These are phyloP conservation scores for Melanaphis sacchari DNA, from an alignment of 1,140 invertebrate genomes.

Conservation along the genomic window DNA sequence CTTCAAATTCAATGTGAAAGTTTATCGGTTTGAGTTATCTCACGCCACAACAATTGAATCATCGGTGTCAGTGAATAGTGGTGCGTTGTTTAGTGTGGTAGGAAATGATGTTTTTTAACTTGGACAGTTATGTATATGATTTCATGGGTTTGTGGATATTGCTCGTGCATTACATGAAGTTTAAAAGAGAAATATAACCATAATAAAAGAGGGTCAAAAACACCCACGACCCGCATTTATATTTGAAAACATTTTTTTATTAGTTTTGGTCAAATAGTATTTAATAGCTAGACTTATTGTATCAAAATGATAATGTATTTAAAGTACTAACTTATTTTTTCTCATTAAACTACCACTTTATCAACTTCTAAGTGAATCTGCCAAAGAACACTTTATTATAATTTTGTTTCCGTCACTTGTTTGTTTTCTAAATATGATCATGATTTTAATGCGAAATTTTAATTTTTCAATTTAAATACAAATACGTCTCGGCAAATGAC, in stretches of 20 bases:
- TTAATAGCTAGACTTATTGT: background rate
- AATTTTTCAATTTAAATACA: background rate
- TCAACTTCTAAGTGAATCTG: background rate
- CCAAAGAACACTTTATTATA: background rate
- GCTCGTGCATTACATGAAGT: background rate
- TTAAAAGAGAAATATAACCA: background rate
- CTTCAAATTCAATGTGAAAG: constrained; percentile 25
- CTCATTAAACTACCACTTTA: background rate
- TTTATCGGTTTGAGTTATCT: constrained; percentile 27
- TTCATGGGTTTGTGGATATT: background rate
- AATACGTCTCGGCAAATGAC: too few relatives aligned
- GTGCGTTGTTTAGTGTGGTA: background rate
- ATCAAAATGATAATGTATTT: background rate
- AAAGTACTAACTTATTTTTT: background rate
- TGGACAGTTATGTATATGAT: background rate
- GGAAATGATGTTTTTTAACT: background rate
- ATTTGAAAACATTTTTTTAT: background rate
- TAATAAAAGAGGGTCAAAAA: constrained; percentile 6
- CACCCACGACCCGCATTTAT: background rate
- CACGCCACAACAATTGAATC: constrained; percentile 15
- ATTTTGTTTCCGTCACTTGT: background rate
- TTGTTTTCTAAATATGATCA: background rate
- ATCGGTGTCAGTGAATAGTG: background rate
- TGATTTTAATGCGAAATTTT: background rate
- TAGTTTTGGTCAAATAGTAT: background rate